Evolutionary conservation across 2,888 invertebrate species (phyloP).

Genomic region (Homarus gammarus): DNA sequence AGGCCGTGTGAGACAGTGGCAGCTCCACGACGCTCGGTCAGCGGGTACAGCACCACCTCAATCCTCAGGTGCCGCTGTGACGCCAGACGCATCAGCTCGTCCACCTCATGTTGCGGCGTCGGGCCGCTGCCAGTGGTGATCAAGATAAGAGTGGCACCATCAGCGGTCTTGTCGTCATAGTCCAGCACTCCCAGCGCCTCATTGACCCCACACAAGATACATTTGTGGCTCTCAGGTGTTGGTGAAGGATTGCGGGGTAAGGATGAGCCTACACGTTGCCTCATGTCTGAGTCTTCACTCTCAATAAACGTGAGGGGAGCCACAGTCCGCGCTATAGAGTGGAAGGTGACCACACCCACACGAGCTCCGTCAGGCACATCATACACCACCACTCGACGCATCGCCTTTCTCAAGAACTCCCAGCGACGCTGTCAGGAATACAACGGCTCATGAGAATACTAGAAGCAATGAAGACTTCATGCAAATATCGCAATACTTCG

Average conservation of each 20-base stretch:
- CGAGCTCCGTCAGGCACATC: conserved; percentile 80
- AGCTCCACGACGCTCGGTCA: conserved; percentile 62
- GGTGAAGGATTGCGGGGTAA: conserved; percentile 74
- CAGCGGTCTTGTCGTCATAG: conserved; percentile 19
- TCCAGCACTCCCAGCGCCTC: conserved; percentile 63
- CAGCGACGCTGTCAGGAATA: conserved; percentile 81
- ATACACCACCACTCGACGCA: conserved; percentile 83
- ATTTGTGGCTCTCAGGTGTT: conserved; percentile 71
- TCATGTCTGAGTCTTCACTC: conserved; percentile 57
- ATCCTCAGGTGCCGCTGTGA: conserved; percentile 34
- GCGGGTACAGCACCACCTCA: conserved; percentile 62
- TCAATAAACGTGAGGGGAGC: conserved; percentile 72
- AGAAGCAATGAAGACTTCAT: too few relatives aligned
- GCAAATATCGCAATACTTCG: too few relatives aligned
- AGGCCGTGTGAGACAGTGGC: conserved; percentile 60
- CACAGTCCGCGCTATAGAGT: conserved; percentile 66
- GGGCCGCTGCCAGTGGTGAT: conserved; percentile 69
- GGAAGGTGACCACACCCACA: conserved; percentile 77
- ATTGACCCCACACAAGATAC: conserved; percentile 71
- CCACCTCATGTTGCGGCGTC: conserved; percentile 57
- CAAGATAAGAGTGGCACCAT: conserved; percentile 64
- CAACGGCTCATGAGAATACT: too few relatives aligned
- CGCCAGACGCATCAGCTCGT: conserved; percentile 52
- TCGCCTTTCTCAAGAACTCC: conserved; percentile 82
- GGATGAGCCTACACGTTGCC: conserved; percentile 74